Evolutionary conservation across 2,113 vertebrate species (phyloP), one percentile per base, ranked within the genome.

Genomic region (Mystacornis crossleyi): DNA sequence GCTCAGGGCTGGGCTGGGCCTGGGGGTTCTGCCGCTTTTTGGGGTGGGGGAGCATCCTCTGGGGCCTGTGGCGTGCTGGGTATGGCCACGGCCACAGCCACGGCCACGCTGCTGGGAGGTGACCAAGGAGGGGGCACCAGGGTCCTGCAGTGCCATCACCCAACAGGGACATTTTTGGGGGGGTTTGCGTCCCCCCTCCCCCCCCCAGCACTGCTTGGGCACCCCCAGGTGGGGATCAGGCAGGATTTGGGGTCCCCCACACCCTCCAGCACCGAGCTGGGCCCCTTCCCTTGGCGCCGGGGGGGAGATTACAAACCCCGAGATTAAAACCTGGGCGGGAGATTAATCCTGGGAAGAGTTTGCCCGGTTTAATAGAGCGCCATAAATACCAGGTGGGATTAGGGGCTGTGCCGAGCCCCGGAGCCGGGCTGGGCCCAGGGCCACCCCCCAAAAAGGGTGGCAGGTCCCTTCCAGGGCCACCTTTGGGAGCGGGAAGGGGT

Each of bases 361-460:
- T 29, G 38, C 57, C 71, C 47, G 3, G 10, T 83, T 95, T 93
- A 78, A 77, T 2, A 11, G 71, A 72, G 71, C 2, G 36, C 23
- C n/a, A 3, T 3, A 72, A 85, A 93, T 93, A 18, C 79, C 86
- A 86, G 93, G 7, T 10, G 3, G 67, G 89, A 86, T 92, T 53
- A 77, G 77, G 93, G 86, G 40, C 65, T 38, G 47, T 0, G 3
- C 4, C 2, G 67, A 89, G 66, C 64, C 53, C 58, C 4, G 71
- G 36, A 4, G 48, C 31, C 20, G 1, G 5, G 48, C 50, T 14
- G 4, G 3, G 60, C 64, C 62, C 73, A 12, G 58, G 33, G 25
- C 4, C 24, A 15, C n/a, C 31, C 28, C 82, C 16, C 2, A 0
- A 0, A 0, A 5, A 0, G 11, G 28, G 50, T 17, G 26, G 4